Evolutionary conservation across 2,888 invertebrate species (phyloP), one percentile per base, ranked within the genome.

Genomic region (Pharmacophagus antenor): DNA sequence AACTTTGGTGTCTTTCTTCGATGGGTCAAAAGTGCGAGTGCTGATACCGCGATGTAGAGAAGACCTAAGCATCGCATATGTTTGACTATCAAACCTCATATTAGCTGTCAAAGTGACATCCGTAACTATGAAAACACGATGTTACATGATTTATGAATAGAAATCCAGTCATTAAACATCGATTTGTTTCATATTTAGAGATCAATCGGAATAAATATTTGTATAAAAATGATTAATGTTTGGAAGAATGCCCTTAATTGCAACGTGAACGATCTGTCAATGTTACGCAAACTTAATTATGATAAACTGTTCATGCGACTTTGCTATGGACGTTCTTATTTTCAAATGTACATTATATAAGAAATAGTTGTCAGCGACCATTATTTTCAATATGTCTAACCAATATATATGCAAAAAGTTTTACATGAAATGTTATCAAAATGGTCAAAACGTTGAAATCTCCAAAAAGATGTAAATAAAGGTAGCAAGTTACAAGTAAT

Each of bases 21-120:
- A 84, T 83, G 72, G 84, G 83, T 84, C 82, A 85, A 84, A 85
- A 83, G 76, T 78, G 31, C n/a, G n/a, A n/a, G n/a, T n/a, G n/a
- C n/a, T n/a, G n/a, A 70, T 65, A 27, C 63, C 52, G 61, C 66
- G 64, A 61, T 66, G n/a, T n/a, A 27, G 44, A n/a, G n/a, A 23
- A 49, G 27, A 52, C 18, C 31, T 22, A 27, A 25, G 22, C 27
- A 1, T 10, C 7, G 15, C 22, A n/a, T n/a, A n/a, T n/a, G 12
- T 31, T 15, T 8, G 31, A 46, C 15, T 12, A 12, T 18, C 23
- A 10, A 27, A 17, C 31, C 6, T 22, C 23, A 4, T 46, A n/a
- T 51, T 22, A 52, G 20, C 15, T 41, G 41, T 20, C 25, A 37
- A 22, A 25, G n/a, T 25, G 44, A 46, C 18, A 56, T 44, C 18